phyloP scores from a whole-genome alignment of 1,140 invertebrate species.

The Triops longicaudatus region DNA sequence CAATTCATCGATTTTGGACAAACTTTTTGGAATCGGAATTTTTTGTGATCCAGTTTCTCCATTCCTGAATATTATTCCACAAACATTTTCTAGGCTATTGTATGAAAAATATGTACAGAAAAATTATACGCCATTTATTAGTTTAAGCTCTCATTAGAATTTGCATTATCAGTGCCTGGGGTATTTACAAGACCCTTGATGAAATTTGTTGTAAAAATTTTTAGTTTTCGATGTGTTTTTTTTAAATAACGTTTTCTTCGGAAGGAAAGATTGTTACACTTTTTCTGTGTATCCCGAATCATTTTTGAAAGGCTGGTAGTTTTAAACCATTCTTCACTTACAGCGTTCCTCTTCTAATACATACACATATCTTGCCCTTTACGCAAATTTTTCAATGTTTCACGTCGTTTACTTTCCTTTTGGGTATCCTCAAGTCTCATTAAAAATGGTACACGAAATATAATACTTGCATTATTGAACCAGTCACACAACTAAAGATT shows the following conservation, averaged over 20 bases:
- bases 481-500: no score
- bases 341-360: conserved; percentile 13
- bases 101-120: not conserved
- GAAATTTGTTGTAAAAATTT: not conserved
- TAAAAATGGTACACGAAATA: no score
- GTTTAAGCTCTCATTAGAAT: not conserved
- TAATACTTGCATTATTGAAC: no score
- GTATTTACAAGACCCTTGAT: not conserved
- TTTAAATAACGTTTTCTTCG: not conserved
- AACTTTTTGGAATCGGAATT: no score
- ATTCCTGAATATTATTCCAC: not conserved
- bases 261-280: not conserved
- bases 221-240: not conserved
- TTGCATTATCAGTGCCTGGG: conserved; percentile 9
- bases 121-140: not conserved
- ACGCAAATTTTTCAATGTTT: no score
- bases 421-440: no score
- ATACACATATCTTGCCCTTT: not conserved
- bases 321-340: not conserved
- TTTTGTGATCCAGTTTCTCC: not conserved
- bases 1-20: not conserved
- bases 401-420: no score
- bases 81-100: not conserved
- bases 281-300: not conserved
- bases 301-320: not conserved